Base-by-base conservation (phyloP, 2,113 vertebrate genomes). In the Seriola dumerili region DNA sequence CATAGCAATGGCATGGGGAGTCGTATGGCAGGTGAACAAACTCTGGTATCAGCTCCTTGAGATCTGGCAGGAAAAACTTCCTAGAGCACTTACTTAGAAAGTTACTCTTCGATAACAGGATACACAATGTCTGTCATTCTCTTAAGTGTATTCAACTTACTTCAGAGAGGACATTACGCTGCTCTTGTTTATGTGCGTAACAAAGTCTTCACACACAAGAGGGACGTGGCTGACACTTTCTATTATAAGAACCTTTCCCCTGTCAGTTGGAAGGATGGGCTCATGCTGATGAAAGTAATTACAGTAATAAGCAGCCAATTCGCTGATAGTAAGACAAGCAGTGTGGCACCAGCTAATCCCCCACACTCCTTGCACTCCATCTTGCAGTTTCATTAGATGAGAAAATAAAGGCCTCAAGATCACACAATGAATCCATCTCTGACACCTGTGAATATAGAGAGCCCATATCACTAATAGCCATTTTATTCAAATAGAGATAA, bases 371-470 rank as follows among this genome's bases (percentile, higher is more conserved):
- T 84, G 29, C 29, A 29, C 29, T 72, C 82, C 67, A 78, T 86
- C 76, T 73, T 40, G 38, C 76, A 36, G 36, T 87, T 88, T 88
- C 55, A 88, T 85, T 85, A 83, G 55, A 88, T 48, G 74, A 89
- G 80, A 91, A 89, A 91, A 86, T 85, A 91, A 91, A 91, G 87
- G 71, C 72, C 80, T 79, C 78, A 55, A 74, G 80, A 84, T 86
- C 82, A 83, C 36, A 84, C 72, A 65, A 65, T 62, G 75, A 85
- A 69, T 81, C 68, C 55, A 62, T 86, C 84, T 68, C 85, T 64
- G 79, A 92, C 84, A 88, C 83, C 71, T 79, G 68, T 61, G 76
- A 91, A 68, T 70, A 80, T 46, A 64, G 57, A 68, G 36, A 80
- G 80, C 73, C 76, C 65, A 52, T 64, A 86, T 78, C 76, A 76